phyloP scores from a whole-genome alignment of 2,888 invertebrate species.

The Eudemis profundana region DNA sequence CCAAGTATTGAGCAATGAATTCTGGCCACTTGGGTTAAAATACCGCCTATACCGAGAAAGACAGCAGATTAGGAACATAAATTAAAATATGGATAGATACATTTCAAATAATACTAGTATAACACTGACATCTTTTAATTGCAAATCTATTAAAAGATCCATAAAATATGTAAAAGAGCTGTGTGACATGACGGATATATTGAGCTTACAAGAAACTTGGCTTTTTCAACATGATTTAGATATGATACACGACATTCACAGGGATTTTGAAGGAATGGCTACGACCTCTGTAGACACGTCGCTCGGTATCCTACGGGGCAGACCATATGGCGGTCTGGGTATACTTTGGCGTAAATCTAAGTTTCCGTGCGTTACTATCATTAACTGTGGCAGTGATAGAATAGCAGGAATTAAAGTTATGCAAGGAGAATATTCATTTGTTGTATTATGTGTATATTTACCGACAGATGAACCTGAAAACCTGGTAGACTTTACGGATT shows the following conservation, averaged over 20 bases:
- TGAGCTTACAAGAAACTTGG: conserved; percentile 1
- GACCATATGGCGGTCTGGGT: not conserved
- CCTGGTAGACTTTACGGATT: conserved; percentile 4
- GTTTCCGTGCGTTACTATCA: not conserved
- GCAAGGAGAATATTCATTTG: not conserved
- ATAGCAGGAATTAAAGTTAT: conserved; percentile 2
- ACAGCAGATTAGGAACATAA: not conserved
- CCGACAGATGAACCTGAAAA: conserved; percentile 11
- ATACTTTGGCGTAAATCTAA: not conserved
- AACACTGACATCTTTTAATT: conserved; percentile 13
- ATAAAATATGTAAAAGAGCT: not conserved
- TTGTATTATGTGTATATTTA: conserved; percentile 1
- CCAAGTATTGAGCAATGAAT: too few relatives aligned
- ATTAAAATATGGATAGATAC: not conserved
- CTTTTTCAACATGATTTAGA: not conserved
- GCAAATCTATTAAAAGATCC: conserved; percentile 6
- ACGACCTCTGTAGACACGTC: not conserved
- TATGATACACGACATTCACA: not conserved
- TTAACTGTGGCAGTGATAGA: conserved; percentile 1
- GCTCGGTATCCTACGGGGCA: not conserved
- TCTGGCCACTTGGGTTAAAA: conserved; percentile 5
- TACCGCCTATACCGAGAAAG: not conserved
- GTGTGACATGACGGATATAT: not conserved
- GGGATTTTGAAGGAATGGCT: not conserved
- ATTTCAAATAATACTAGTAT: not conserved